These are phyloP conservation scores for Brenthis ino DNA, from an alignment of 2,888 invertebrate genomes.

Conservation along the genomic window DNA sequence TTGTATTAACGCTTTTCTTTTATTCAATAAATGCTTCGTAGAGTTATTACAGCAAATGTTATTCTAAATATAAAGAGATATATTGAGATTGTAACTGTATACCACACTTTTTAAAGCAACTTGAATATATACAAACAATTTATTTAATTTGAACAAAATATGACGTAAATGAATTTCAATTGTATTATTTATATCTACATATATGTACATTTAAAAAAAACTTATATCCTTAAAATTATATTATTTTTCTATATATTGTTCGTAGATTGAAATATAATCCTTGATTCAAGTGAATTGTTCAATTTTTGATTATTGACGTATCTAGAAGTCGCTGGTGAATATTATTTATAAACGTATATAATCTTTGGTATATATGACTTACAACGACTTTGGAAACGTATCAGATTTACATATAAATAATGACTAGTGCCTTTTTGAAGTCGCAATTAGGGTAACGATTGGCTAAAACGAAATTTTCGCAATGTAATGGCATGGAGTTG, in stretches of 20 bases:
- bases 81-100: neutral
- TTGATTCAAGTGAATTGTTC: neutral
- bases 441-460: conserved; percentile 52
- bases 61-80: neutral
- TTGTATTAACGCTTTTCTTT: neutral
- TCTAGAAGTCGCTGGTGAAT: conserved; percentile 2
- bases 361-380: conserved; percentile 36
- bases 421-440: conserved; percentile 69
- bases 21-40: conserved; percentile 19
- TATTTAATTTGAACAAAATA: no score
- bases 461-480: conserved; percentile 33
- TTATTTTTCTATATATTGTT: no score
- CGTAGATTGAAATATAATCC: neutral
- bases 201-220: no score
- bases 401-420: conserved; percentile 55
- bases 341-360: conserved; percentile 10
- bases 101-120: neutral
- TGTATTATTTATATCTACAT: no score
- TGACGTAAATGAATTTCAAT: no score
- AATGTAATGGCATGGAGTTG: conserved; percentile 26
- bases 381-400: conserved; percentile 61
- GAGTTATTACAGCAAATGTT: conserved; percentile 2
- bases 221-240: no score
- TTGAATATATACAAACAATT: no score
- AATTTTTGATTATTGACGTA: neutral